Conservation (phyloP, 2,888 invertebrate species). For the Oconnorella tubifera region DNA sequence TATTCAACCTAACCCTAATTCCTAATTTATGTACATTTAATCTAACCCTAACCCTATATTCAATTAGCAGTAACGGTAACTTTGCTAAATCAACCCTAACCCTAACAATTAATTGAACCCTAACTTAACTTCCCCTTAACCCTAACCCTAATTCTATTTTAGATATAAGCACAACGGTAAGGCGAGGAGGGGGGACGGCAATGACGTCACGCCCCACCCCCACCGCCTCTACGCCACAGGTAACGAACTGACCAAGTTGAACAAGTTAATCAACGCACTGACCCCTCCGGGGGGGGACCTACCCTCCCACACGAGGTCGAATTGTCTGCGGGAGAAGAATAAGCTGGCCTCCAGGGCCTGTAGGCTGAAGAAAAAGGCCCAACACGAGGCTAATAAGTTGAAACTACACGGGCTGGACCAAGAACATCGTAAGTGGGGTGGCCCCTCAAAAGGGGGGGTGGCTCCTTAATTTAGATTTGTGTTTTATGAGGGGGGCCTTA, state of each 20-base stretch:
- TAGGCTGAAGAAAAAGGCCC: constrained; percentile 94
- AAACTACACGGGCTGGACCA: constrained; percentile 87
- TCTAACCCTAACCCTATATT: no score
- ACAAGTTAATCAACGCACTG: constrained; percentile 88
- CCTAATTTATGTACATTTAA: no score
- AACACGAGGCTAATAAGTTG: constrained; percentile 96
- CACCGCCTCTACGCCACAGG: constrained; percentile 85
- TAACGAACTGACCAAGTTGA: constrained; percentile 83
- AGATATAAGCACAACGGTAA: constrained; percentile 32
- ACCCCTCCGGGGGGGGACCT: constrained; percentile 65
- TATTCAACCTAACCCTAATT: no score
- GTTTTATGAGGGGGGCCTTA: no score
- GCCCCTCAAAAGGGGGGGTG: not conserved
- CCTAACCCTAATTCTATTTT: not conserved
- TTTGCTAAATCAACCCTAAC: no score
- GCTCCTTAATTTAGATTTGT: no score
- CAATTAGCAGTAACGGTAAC: no score
- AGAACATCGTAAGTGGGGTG: constrained; percentile 75
- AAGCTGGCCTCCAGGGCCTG: constrained; percentile 94
- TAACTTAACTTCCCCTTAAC: no score
- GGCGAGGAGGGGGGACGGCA: constrained; percentile 95
- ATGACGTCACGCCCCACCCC: constrained; percentile 92
- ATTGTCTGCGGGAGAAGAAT: constrained; percentile 82
- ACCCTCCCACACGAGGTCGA: constrained; percentile 37
- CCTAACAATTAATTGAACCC: no score